Base-by-base conservation (phyloP, 2,113 vertebrate species). In the Megaleporinus macrocephalus region DNA sequence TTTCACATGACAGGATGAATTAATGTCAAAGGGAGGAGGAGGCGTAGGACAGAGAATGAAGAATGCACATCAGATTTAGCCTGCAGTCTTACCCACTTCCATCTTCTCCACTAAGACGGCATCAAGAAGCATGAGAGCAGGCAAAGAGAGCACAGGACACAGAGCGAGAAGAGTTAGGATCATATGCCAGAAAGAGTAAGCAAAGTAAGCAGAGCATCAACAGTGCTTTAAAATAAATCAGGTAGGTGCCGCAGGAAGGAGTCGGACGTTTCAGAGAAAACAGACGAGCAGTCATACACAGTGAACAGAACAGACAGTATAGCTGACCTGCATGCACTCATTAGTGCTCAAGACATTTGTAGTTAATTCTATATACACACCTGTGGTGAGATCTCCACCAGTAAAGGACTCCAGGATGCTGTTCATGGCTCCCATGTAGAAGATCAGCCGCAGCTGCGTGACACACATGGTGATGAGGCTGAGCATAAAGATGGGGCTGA, bases 351-450 rank as follows among this genome's bases (percentile, higher is more conserved):
- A 57, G 20, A 57, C 22, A 10, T n/a, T 20, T 18, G 1, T 22
- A 57, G 9, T 1, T 5, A 20, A 6, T 26, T n/a, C 18, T 33
- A 13, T 22, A 75, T 51, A 65, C 78, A 76, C 49, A 84, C 98
- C 97, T 93, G 92, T 94, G 68, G 61, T 90, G 76, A 96, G 86
- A 29, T 98, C 91, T 12, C 95, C 93, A 0, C 91, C 94, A 3
- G 95, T 94, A 66, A 99, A 92, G 16, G 95, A 96, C 86, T 96
- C 95, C 24, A 99, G 94, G 88, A 99, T 98, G 79, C 92, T 98
- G 90, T 98, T 99, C 97, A 99, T 98, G 89, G 98, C 97, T 0
- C 98, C 98, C 98, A 99, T 99, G 92, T 99, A 99, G 92, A 99
- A 99, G 93, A 99, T 99, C 89, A 99, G 97, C 0, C 97, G 92